Base-by-base conservation (phyloP, 2,888 invertebrate genomes). In the Punctoribates punctum region DNA sequence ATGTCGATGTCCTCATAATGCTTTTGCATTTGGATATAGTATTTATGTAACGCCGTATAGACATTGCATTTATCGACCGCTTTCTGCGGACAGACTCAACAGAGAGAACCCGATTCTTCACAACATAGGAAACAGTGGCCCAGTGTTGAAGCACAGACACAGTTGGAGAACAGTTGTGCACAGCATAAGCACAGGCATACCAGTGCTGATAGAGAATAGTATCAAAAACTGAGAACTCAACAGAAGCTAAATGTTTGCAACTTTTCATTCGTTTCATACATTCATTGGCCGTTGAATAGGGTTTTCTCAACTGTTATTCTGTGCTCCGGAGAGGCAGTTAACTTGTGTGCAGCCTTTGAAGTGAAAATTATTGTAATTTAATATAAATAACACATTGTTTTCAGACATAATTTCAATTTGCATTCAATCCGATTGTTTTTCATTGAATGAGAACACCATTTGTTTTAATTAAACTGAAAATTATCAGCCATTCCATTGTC, bases 11-110 rank as follows among this genome's bases (percentile, higher is more conserved):
- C 20, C 6, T 54, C n/a, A 54, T 54, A 48, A 6, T 34, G 34
- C 48, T 13, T 13, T 9, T 42, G 13, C 42, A 6, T 9, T 42
- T 9, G 8, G 42, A 42, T 8, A 48, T 34, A 34, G 34, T 34
- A 34, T 34, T 34, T 34, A 34, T 34, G 34, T 34, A 6, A 34
- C 34, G 34, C 34, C 34, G 34, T 34, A 34, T 34, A 34, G 34
- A 34, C 34, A 34, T 20, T 54, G 54, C n/a, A 54, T 17, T 15
- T 48, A 54, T 54, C 54, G 54, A 54, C 54, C 54, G 54, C n/a
- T n/a, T 54, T 54, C 54, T 54, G 54, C 20, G 54, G 54, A 54
- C 54, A 54, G 54, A 54, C 54, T 54, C 54, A 54, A 54, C 54
- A 54, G n/a, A 34, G 34, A 34, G 8, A n/a, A n/a, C n/a, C 34